A percentile compares a stretch with the other conserved stretches of the same genome.
Evolutionary conservation across 2,888 invertebrate genomes (phyloP).

Genomic region (Acanthacorydalis orientalis): DNA sequence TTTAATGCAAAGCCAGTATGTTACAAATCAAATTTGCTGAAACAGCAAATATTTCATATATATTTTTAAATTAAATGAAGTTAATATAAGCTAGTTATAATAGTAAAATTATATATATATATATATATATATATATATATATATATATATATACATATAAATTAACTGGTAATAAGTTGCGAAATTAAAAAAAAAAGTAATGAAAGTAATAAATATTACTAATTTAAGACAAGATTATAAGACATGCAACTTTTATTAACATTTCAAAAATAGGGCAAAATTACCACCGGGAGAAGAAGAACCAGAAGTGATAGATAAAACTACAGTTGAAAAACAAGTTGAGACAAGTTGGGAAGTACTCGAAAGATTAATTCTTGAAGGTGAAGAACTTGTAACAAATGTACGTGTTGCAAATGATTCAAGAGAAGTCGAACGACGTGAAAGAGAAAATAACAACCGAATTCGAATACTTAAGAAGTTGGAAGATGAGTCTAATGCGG

Average conservation of each 20-base stretch:
- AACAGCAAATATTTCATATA: too few species aligned
- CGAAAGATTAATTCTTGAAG: conserved; percentile 45
- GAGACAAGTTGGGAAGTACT: conserved; percentile 43
- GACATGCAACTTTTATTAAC: too few species aligned
- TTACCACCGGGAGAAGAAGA: conserved; percentile 11
- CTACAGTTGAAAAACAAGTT: conserved; percentile 45
- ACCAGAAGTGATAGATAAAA: conserved; percentile 23
- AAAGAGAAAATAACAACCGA: conserved; percentile 27
- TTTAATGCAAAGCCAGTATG: too few species aligned
- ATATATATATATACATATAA: neutral
- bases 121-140: neutral
- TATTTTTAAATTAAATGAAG: too few species aligned
- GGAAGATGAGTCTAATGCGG: conserved; percentile 47
- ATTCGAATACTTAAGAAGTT: conserved; percentile 37
- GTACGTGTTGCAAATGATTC: conserved; percentile 60
- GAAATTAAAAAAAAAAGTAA: neutral
- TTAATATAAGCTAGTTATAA: too few species aligned
- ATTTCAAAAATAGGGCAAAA: neutral
- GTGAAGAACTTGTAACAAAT: conserved; percentile 58
- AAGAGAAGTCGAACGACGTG: conserved; percentile 44
- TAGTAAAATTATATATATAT: too few species aligned
- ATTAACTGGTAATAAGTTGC: neutral
- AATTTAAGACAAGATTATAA: neutral
- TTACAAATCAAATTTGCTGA: too few species aligned
- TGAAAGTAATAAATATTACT: neutral